These are phyloP conservation scores for Psix sp. DNA, from an alignment of 1,140 invertebrate genomes.

Conservation along the genomic window DNA sequence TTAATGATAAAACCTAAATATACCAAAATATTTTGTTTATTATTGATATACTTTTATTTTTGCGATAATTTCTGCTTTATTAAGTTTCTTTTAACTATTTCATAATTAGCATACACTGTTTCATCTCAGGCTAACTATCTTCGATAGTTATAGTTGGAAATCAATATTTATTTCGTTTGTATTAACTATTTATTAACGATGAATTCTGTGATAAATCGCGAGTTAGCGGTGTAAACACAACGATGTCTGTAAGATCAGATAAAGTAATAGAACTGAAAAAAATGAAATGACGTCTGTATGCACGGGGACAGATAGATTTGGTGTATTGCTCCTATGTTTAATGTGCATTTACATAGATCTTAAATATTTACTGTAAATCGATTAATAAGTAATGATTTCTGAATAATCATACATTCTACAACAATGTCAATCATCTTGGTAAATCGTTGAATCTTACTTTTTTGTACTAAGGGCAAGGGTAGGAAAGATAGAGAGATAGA, in stretches of 20 bases:
- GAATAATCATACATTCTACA: background rate
- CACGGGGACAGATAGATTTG: background rate
- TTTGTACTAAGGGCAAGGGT: too few relatives aligned
- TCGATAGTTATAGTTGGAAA: background rate
- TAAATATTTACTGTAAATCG: slow-evolving; percentile 20
- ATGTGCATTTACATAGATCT: slow-evolving; percentile 36
- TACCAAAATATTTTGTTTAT: too few relatives aligned
- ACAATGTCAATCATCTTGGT: too few relatives aligned
- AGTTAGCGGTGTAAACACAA: slow-evolving; percentile 35
- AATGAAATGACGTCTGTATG: background rate
- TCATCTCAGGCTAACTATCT: too few relatives aligned
- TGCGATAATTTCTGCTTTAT: too few relatives aligned
- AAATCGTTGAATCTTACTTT: too few relatives aligned
- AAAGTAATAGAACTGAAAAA: slow-evolving; percentile 12
- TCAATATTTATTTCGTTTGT: slow-evolving; percentile 11
- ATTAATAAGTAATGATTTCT: background rate
- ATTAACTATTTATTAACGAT: slow-evolving; percentile 15
- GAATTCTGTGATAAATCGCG: slow-evolving; percentile 47
- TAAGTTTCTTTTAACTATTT: too few relatives aligned
- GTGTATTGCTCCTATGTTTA: slow-evolving; percentile 23
- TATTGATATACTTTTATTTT: too few relatives aligned
- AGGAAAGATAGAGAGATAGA: too few relatives aligned
- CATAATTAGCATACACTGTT: too few relatives aligned
- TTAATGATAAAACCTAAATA: too few relatives aligned
- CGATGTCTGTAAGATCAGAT: slow-evolving; percentile 41